A percentile compares a stretch with the other conserved stretches of the same genome.
Conservation (phyloP, 2,113 vertebrate species). For the Cebidichthys violaceus region DNA sequence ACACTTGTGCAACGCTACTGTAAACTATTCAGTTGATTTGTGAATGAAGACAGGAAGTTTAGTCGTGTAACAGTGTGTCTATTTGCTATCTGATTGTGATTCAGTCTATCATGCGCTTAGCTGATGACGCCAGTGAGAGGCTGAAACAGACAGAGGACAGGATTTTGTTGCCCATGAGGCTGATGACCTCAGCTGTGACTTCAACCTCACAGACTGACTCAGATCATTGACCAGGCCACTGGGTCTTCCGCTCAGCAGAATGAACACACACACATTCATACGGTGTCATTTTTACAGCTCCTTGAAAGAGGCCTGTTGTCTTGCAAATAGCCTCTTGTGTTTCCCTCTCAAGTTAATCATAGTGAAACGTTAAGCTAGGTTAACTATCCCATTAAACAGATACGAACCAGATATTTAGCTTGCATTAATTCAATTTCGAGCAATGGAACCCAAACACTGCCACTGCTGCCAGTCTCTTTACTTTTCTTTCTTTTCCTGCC, state of each 20-base stretch:
- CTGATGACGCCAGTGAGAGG: slow-evolving; percentile 35
- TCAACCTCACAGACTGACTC: slow-evolving; percentile 47
- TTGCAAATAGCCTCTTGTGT: slow-evolving; percentile 13
- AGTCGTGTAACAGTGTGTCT: background rate
- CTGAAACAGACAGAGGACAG: slow-evolving; percentile 38
- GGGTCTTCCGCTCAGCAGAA: slow-evolving; percentile 30
- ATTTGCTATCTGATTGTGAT: slow-evolving; percentile 16
- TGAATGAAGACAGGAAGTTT: background rate
- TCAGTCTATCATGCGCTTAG: background rate
- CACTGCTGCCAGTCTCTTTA: slow-evolving; percentile 1
- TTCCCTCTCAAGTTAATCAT: background rate
- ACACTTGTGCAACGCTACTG: background rate
- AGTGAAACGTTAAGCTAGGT: background rate
- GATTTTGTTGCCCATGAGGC: slow-evolving; percentile 53
- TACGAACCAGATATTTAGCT: slow-evolving; percentile 11
- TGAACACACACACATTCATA: slow-evolving; percentile 22
- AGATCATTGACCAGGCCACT: slow-evolving; percentile 52
- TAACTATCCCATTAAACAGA: background rate
- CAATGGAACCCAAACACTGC: background rate
- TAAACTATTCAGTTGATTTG: background rate
- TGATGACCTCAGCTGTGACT: slow-evolving; percentile 68
- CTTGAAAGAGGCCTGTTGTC: slow-evolving; percentile 6
- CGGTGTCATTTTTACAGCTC: slow-evolving; percentile 7
- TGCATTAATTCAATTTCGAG: background rate
- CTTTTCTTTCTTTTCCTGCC: slow-evolving; percentile 15